Base-by-base conservation (phyloP, 2,888 invertebrate genomes). In the Cyclophora punctaria region DNA sequence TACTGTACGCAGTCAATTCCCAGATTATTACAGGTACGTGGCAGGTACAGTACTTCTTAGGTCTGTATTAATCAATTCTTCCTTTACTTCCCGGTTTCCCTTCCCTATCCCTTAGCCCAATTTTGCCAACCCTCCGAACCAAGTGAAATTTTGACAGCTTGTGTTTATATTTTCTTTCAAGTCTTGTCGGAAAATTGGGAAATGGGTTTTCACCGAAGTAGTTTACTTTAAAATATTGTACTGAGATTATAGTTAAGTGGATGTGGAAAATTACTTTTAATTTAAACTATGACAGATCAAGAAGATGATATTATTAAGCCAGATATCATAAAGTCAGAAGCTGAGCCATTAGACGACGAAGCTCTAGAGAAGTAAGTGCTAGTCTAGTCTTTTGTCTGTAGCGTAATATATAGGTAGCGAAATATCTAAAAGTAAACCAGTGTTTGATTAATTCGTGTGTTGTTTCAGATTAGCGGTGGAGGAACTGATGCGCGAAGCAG, bases 401-500 rank as follows among this genome's bases (percentile, higher is more conserved):
- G 20, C 20, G 20, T 20, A 20, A 1, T 20, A 20, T 1, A 20
- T 20, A n/a, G n/a, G n/a, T n/a, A 20, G 20, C 20, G 20, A 20
- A 20, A 20, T 4, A 4, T 4, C 4, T n/a, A 43, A 4, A 41
- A 34, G 5, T 7, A 48, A 4, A 44, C 5, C 20, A 20, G 20
- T 20, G 20, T 20, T 2, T 20, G 20, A 20, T 20, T 20, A 20
- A 20, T 20, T 20, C 20, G 34, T 44, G 7, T 3, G n/a, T 74
- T 3, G 7, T 74, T 78, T 51, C 66, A 90, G 90, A 70, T 71
- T 90, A 69, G 92, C 92, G 6, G 87, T 90, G 45, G 90, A 90
- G 66, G 92, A 92, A 73, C 78, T 92, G 47, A 75, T 91, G 57
- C 81, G 89, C 52, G 92, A 92, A 74, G 90, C 91, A 6, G 89